Evolutionary conservation across 2,888 invertebrate species (phyloP).

Genomic region (Notocelia uddmanniana): DNA sequence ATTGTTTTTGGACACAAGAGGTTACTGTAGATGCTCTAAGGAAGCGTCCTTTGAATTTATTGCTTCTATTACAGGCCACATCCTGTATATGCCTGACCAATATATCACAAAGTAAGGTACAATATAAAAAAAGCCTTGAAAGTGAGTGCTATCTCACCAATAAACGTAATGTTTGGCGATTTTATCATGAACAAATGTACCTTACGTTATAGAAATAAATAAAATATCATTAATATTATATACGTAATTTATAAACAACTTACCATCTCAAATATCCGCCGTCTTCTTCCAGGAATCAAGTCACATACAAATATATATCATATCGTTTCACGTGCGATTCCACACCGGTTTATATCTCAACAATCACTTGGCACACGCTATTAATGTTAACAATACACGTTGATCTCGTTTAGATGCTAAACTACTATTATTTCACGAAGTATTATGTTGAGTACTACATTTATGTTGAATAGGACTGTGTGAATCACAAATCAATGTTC

Average conservation of each 20-base stretch:
- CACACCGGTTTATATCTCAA: constrained; percentile 1
- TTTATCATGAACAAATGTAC: too few species aligned
- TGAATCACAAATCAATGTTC: too few species aligned
- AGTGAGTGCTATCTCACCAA: too few species aligned
- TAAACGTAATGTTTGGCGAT: too few species aligned
- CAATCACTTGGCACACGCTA: not conserved
- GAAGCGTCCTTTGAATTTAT: too few species aligned
- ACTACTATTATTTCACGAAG: constrained; percentile 23
- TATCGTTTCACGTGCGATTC: not conserved
- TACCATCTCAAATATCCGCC: constrained; percentile 1
- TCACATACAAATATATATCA: constrained; percentile 8
- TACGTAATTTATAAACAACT: not conserved
- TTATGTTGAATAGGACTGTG: not conserved
- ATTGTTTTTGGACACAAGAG: too few species aligned
- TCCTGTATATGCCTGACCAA: too few species aligned
- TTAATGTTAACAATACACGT: constrained; percentile 21
- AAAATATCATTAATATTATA: not conserved
- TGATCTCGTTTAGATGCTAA: constrained; percentile 37
- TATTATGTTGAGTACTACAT: not conserved
- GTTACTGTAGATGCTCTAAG: too few species aligned
- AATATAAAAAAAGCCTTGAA: too few species aligned
- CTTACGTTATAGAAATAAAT: not conserved
- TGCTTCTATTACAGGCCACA: too few species aligned
- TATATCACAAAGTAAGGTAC: too few species aligned
- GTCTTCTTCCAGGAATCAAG: not conserved